Evolutionary conservation across 2,113 vertebrate species (phyloP), one percentile per base, ranked within the genome.

Genomic region (Lepus americanus): DNA sequence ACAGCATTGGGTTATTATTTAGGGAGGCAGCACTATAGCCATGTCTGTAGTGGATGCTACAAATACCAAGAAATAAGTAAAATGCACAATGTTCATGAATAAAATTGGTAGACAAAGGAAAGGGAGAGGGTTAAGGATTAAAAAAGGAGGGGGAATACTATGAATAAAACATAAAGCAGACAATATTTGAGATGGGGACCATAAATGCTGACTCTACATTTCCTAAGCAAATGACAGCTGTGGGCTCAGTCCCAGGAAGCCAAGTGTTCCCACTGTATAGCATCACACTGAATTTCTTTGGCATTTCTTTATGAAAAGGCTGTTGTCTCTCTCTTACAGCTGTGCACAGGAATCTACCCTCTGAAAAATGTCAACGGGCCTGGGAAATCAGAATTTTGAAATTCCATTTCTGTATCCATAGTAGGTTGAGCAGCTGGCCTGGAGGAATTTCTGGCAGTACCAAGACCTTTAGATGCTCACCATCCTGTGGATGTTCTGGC

Each of bases 291-390:
- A 69, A 39, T 69, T 77, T 79, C 94, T 86, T 44, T 90, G 94
- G 95, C 92, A 96, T 96, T 96, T 95, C 94, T 87, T 59, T 55
- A 96, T 97, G 94, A 97, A 97, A 97, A 96, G 95, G 61, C 90
- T 59, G n/a, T 96, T 97, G 94, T 96, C 69, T 88, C 85, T 89
- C 59, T 53, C 76, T 96, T 79, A 78, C 79, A 97, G 97, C 90
- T 96, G 95, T 91, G 85, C 55, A 33, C 78, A n/a, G 67, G 94
- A 86, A 79, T 97, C 94, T 95, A 96, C 80, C 88, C 88, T 95
- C 78, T 89, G 63, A 95, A 69, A 80, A 96, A 96, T 97, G 94
- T 95, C 82, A 96, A 95, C 92, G 87, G 90, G 94, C 94, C 92
- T 94, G 94, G 95, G 94, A 80, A 89, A 95, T 87, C 31, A 77